phyloP scores from a whole-genome alignment of 92 coral and sea anemone species.

The Pocillopora grandis region DNA sequence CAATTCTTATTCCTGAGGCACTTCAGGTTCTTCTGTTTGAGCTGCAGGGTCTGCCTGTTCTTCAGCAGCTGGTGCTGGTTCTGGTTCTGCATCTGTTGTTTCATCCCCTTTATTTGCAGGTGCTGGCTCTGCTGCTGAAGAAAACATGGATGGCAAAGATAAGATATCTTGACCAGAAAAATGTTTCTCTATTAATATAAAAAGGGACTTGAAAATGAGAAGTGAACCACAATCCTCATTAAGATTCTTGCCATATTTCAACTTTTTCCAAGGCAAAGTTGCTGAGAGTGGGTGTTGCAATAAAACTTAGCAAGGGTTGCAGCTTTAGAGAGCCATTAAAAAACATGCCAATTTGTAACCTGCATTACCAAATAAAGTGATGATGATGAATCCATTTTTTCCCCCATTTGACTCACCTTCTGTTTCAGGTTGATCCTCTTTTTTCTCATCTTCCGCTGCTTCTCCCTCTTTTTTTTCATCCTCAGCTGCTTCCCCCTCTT shows the following conservation, averaged over 20 bases:
- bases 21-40: not conserved
- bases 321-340: too few relatives aligned
- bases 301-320: too few relatives aligned
- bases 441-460: slow-evolving; percentile 7
- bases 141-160: not conserved
- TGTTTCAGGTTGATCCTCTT: slow-evolving; percentile 13
- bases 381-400: too few relatives aligned
- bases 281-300: too few relatives aligned
- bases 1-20: not conserved
- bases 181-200: not conserved
- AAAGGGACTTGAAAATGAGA: not conserved
- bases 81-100: not conserved
- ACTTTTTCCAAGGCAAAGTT: too few relatives aligned
- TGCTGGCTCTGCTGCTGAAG: not conserved
- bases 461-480: not conserved
- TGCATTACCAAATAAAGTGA: too few relatives aligned
- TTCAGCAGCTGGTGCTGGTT: not conserved
- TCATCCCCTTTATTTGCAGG: slow-evolving; percentile 5
- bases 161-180: not conserved
- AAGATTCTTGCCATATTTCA: too few relatives aligned
- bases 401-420: not conserved
- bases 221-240: not conserved
- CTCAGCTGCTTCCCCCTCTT: not conserved
- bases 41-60: not conserved
- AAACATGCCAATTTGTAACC: too few relatives aligned